phyloP scores from a whole-genome alignment of 2,113 vertebrate species.

The rat (Rattus norvegicus) region DNA sequence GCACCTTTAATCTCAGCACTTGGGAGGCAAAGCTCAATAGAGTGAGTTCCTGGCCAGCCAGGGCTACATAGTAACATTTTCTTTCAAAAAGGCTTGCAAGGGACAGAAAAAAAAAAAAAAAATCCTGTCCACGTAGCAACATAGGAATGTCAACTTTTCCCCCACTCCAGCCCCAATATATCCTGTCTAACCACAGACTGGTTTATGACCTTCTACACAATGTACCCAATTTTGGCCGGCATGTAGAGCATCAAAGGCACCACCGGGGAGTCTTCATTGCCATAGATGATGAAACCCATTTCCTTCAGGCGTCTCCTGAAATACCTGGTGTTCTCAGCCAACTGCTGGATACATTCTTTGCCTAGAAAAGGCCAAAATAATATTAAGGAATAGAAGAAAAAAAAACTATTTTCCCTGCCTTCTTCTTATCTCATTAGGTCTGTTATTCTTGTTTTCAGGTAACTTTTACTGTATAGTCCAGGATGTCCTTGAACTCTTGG shows the following conservation, averaged over 20 bases:
- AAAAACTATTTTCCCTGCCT: neutral
- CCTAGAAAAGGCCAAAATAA: conserved; percentile 80
- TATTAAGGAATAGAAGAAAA: neutral
- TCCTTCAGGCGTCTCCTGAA: conserved; percentile 94
- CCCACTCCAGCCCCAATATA: neutral
- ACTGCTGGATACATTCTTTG: conserved; percentile 91
- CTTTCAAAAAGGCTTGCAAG: neutral
- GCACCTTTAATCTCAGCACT: neutral
- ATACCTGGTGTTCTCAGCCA: conserved; percentile 95
- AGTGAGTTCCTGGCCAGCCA: neutral
- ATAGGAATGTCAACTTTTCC: neutral
- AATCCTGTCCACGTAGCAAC: neutral
- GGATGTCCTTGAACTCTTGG: neutral
- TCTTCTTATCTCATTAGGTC: neutral
- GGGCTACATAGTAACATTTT: neutral
- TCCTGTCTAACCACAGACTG: neutral
- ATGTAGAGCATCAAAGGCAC: conserved; percentile 99
- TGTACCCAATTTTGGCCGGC: conserved; percentile 97
- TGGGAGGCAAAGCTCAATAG: neutral
- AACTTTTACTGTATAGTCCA: neutral
- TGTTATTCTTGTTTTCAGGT: neutral
- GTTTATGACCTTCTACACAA: neutral
- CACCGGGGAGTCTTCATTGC: conserved; percentile 96
- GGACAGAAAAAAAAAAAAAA: neutral
- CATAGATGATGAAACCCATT: conserved; percentile 98